Conservation (phyloP, 2,797 vertebrate species). For the Enteromius viviparus region DNA sequence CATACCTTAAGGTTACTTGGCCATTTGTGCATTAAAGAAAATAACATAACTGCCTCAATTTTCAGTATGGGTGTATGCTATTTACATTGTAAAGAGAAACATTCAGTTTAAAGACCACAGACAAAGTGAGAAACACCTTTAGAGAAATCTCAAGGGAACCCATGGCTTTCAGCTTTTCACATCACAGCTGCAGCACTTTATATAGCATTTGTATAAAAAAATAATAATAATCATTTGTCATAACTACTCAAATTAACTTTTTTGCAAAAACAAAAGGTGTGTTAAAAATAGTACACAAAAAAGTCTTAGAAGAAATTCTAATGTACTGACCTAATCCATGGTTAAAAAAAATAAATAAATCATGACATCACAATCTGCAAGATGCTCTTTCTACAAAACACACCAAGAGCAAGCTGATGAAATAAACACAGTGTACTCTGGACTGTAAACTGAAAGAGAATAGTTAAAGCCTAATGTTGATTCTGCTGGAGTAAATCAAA, state of each 20-base stretch:
- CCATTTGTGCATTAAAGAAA: neutral
- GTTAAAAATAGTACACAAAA: neutral
- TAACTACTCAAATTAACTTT: neutral
- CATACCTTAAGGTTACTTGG: neutral
- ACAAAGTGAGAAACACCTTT: neutral
- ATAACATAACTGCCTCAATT: neutral
- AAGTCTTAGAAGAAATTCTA: neutral
- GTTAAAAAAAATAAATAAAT: too few species aligned
- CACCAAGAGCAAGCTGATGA: neutral
- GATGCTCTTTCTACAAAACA: neutral
- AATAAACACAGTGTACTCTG: neutral
- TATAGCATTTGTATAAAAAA: neutral
- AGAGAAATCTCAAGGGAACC: neutral
- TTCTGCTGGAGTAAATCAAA: conserved; percentile 9
- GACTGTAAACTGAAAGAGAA: neutral
- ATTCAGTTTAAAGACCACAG: neutral
- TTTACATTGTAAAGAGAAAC: neutral
- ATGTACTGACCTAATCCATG: neutral
- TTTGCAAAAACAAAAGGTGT: neutral
- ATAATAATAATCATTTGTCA: neutral
- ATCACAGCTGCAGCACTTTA: neutral
- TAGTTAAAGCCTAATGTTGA: neutral
- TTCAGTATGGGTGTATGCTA: neutral
- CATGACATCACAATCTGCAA: neutral
- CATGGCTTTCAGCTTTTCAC: neutral